Evolutionary conservation across 2,113 vertebrate genomes (phyloP).

Genomic region (Pollachius pollachius): DNA sequence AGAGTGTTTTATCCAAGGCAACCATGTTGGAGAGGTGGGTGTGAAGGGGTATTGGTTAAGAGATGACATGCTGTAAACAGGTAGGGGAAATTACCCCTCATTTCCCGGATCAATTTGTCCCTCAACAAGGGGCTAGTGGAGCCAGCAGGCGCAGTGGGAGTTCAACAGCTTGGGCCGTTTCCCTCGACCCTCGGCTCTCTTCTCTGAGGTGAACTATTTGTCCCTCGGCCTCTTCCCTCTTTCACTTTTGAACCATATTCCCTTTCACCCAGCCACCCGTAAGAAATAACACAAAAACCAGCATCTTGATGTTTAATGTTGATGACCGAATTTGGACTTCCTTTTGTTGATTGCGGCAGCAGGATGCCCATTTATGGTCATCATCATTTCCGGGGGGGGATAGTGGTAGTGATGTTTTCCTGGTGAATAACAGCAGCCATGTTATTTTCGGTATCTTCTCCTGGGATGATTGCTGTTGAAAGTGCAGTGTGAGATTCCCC

Average conservation of each 20-base stretch:
- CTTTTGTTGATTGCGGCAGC: conserved; percentile 56
- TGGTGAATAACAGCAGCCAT: conserved; percentile 39
- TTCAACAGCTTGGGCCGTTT: conserved; percentile 49
- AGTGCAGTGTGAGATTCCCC: conserved; percentile 47
- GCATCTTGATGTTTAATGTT: conserved; percentile 23
- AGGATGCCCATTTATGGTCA: conserved; percentile 51
- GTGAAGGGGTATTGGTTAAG: too few species aligned
- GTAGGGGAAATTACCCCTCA: conserved; percentile 68
- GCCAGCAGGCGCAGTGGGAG: conserved; percentile 53
- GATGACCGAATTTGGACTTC: conserved; percentile 57
- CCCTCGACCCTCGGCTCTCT: background rate
- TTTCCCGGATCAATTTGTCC: conserved; percentile 67
- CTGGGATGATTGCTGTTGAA: conserved; percentile 47
- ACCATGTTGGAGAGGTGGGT: too few species aligned
- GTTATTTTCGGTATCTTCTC: conserved; percentile 50
- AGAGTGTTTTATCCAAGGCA: too few species aligned
- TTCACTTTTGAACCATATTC: conserved; percentile 12
- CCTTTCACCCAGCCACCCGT: conserved; percentile 29
- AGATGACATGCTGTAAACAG: conserved; percentile 47
- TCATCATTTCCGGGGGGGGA: conserved; percentile 56
- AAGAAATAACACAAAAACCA: conserved; percentile 35
- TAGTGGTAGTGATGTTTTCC: conserved; percentile 48
- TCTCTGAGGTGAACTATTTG: conserved; percentile 1
- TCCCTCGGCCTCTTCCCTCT: background rate
- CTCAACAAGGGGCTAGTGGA: conserved; percentile 50